Conservation (phyloP, 2,113 vertebrate genomes). For the Lepus timidus region DNA sequence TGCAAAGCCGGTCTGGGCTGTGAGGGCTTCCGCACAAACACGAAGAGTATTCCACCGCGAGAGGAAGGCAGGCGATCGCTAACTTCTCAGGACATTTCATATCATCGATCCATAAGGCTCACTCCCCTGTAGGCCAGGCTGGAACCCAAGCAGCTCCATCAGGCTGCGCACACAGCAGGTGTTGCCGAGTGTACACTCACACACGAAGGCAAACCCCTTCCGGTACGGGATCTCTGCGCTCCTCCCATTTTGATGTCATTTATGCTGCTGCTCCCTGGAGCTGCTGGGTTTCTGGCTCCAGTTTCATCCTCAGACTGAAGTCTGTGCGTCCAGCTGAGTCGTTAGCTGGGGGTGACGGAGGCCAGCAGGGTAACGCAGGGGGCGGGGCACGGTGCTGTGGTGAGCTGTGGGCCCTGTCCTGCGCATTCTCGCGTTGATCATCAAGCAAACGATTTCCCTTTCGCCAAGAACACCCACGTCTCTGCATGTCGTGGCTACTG, state of each 20-base stretch:
- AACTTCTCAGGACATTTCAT: not conserved
- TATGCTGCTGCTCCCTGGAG: not conserved
- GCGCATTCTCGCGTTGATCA: not conserved
- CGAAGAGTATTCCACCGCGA: not conserved
- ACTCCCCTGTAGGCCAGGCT: not conserved
- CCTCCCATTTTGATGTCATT: not conserved
- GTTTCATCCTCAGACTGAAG: not conserved
- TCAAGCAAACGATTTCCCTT: conserved; percentile 3
- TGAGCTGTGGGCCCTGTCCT: too few relatives aligned
- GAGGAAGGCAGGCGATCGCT: not conserved
- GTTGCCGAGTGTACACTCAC: too few relatives aligned
- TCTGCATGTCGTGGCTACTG: not conserved
- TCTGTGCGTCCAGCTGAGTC: not conserved
- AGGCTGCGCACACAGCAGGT: too few relatives aligned
- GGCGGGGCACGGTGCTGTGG: too few relatives aligned
- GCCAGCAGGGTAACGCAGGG: not conserved
- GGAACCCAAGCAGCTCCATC: not conserved
- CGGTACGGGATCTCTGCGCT: not conserved
- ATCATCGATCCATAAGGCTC: not conserved
- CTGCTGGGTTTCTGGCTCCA: conserved; percentile 19
- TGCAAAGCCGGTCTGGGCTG: not conserved
- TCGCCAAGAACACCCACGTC: not conserved
- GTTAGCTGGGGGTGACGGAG: not conserved
- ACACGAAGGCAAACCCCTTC: not conserved
- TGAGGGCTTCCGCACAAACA: not conserved